Evolutionary conservation across 1,140 invertebrate species (phyloP).

Genomic region (Drosophila pandora): DNA sequence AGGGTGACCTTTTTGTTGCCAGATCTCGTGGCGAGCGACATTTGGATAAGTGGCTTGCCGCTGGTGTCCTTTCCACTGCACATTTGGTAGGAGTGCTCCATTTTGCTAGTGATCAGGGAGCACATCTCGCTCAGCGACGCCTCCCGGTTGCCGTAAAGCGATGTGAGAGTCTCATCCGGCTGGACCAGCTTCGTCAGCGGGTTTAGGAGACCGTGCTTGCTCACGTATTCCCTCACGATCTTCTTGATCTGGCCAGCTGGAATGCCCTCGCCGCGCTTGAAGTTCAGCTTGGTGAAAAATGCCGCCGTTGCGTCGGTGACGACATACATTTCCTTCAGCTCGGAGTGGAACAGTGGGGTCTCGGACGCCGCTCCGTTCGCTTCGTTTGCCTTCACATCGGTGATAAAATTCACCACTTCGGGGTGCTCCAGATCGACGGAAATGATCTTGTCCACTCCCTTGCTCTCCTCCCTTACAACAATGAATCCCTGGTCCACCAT

Average conservation of each 20-base stretch:
- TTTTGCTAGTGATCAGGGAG: constrained; percentile 88
- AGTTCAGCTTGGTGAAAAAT: constrained; percentile 84
- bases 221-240: constrained; percentile 91
- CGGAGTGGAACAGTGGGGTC: constrained; percentile 76
- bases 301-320: constrained; percentile 84
- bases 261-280: constrained; percentile 90
- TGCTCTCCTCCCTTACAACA: constrained; percentile 88
- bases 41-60: constrained; percentile 91
- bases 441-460: constrained; percentile 89
- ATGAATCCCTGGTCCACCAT: constrained; percentile 88
- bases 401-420: constrained; percentile 84
- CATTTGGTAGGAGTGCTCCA: constrained; percentile 91
- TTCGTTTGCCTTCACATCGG: constrained; percentile 59
- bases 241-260: constrained; percentile 88
- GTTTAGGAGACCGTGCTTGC: constrained; percentile 87
- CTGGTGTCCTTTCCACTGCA: constrained; percentile 85
- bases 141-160: constrained; percentile 73
- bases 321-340: constrained; percentile 88
- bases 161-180: constrained; percentile 82
- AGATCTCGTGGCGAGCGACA: constrained; percentile 90
- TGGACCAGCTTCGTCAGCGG: constrained; percentile 84
- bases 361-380: constrained; percentile 47
- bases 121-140: constrained; percentile 90
- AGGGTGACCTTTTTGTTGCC: constrained; percentile 97
- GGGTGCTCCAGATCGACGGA: constrained; percentile 86